Evolutionary conservation across 2,888 invertebrate genomes (phyloP), one percentile per base, ranked within the genome.

Genomic region (Frankliniella intonsa): DNA sequence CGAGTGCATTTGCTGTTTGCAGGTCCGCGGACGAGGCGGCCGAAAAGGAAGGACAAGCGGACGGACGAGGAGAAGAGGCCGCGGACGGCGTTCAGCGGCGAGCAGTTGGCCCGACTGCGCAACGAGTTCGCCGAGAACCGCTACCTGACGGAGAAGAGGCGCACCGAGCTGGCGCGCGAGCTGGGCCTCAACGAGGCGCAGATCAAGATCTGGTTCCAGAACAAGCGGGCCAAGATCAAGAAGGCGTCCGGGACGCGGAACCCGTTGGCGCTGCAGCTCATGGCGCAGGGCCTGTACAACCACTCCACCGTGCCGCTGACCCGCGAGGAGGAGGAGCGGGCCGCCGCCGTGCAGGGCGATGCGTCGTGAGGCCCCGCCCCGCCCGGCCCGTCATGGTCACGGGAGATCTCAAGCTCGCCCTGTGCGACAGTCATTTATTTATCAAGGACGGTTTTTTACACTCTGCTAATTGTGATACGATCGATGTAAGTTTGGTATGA

Each of bases 171-270:
- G 84, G 97, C 97, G n/a, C 91, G 93, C 8, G 97, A 97, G 86
- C 90, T 98, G 83, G 95, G 96, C 0, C 90, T 98, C 83, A 97
- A 98, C 86, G 98, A 99, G 88, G 97, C 97, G 0, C 98, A 98
- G 89, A 98, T 97, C 87, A 97, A 97, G 90, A 97, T 97, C 88
- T 97, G 97, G 97, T 97, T 97, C 90, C 96, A 98, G 90, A 97
- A 98, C 90, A 97, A 98, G 88, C 91, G 98, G 22, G 98, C 98
- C 84, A 98, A 98, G 90, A 94, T 97, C 88, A 98, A 98, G 91
- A 98, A 98, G 87, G 92, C 95, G 0, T 92, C 92, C 0, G 96
- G 96, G 0, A 93, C 94, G 85, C 93, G 94, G 86, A 95, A 96
- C 88, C 94, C 95, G 0, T 89, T 97, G 82, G 97, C 97, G 0